A percentile compares a stretch with the other conserved stretches of the same genome.
Evolutionary conservation across 2,888 invertebrate genomes (phyloP).

Genomic region (Entomobrya proxima): DNA sequence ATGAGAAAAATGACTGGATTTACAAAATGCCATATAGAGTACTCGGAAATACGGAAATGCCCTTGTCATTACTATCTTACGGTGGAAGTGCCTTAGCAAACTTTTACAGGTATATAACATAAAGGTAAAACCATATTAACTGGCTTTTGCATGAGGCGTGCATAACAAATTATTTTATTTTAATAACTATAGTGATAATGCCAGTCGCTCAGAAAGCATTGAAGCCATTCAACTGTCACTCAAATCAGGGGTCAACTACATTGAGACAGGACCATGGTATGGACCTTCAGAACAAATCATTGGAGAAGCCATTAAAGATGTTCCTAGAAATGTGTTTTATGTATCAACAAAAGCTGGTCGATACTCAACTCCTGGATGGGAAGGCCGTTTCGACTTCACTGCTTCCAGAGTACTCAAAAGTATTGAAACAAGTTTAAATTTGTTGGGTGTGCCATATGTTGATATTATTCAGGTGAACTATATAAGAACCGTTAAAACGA

Average conservation of each 20-base stretch:
- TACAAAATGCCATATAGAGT: conserved; percentile 84
- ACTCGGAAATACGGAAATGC: conserved; percentile 86
- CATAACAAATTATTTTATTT: not conserved
- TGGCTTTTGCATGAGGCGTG: not conserved
- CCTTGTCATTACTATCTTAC: conserved; percentile 84
- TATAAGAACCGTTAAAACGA: not conserved
- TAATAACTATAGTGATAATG: conserved; percentile 41
- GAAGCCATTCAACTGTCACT: conserved; percentile 85
- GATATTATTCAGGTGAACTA: conserved; percentile 89
- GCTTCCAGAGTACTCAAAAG: conserved; percentile 85
- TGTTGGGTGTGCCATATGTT: conserved; percentile 87
- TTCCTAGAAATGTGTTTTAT: conserved; percentile 90
- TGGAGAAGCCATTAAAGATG: conserved; percentile 87
- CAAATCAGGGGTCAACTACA: conserved; percentile 89
- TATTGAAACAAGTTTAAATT: conserved; percentile 85
- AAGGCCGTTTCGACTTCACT: conserved; percentile 87
- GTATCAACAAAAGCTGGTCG: conserved; percentile 89
- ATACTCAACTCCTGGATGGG: conserved; percentile 78
- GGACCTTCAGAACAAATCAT: conserved; percentile 88
- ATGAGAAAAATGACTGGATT: conserved; percentile 76
- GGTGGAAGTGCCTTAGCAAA: conserved; percentile 87
- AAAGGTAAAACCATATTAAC: not conserved
- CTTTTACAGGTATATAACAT: conserved; percentile 84
- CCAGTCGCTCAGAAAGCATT: conserved; percentile 78
- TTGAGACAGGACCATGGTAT: conserved; percentile 94